phyloP scores from a whole-genome alignment of 2,113 vertebrate species.

The Scatophagus argus region DNA sequence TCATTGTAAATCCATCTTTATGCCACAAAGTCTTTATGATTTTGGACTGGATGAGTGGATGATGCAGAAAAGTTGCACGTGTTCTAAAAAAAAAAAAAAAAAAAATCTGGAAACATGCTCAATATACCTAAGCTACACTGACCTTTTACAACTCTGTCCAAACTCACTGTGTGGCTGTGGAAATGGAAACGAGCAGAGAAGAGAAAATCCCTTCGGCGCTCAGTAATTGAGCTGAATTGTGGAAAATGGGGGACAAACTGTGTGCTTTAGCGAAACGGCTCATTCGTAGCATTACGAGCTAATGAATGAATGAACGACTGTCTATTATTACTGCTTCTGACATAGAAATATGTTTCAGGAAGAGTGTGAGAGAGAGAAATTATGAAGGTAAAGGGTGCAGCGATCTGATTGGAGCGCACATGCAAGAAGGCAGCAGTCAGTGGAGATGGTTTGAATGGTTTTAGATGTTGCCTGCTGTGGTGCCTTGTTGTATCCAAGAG shows the following conservation, averaged over 20 bases:
- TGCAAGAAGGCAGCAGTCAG: constrained; percentile 28
- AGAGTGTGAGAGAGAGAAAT: background rate
- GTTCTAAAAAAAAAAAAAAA: background rate
- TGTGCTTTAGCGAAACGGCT: constrained; percentile 23
- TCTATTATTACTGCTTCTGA: constrained; percentile 19
- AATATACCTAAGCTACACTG: constrained; percentile 5
- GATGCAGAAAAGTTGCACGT: background rate
- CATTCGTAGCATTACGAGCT: constrained; percentile 26
- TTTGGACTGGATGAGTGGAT: background rate
- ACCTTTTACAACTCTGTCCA: constrained; percentile 19
- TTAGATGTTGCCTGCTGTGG: constrained; percentile 59
- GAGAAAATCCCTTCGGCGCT: constrained; percentile 19
- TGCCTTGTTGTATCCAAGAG: constrained; percentile 78
- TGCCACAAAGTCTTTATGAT: background rate
- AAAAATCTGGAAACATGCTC: constrained; percentile 2
- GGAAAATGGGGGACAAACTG: constrained; percentile 12
- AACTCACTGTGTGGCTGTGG: background rate
- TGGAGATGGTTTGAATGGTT: constrained; percentile 44
- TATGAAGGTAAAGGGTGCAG: background rate
- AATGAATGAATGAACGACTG: constrained; percentile 28
- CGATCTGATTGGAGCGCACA: constrained; percentile 16
- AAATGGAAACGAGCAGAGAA: constrained; percentile 14
- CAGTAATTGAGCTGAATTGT: constrained; percentile 27
- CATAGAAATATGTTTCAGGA: constrained; percentile 21
- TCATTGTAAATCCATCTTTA: constrained; percentile 6